Conservation (phyloP, 2,797 vertebrate species). For the Myiothlypis chrysogaster region DNA sequence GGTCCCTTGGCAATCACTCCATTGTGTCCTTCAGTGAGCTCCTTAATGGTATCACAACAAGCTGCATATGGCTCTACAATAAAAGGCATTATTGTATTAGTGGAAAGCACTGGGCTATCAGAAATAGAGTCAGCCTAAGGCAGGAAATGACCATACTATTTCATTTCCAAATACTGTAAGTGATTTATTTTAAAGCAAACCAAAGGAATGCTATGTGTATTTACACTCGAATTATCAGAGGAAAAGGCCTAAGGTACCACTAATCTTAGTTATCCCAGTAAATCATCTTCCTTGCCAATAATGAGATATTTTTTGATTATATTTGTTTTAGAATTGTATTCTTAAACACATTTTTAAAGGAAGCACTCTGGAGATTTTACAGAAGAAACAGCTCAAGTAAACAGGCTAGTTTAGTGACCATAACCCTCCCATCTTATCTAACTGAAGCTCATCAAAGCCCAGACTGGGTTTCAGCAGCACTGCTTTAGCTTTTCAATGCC, state of each 20-base stretch:
- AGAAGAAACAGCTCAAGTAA: not conserved
- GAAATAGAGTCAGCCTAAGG: not conserved
- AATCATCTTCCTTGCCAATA: not conserved
- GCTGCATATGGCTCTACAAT: not conserved
- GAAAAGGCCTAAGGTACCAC: not conserved
- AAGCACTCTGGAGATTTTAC: not conserved
- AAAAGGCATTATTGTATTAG: not conserved
- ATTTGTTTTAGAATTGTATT: not conserved
- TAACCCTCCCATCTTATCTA: not conserved
- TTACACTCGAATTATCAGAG: not conserved
- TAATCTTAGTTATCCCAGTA: not conserved
- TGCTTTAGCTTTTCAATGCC: not conserved
- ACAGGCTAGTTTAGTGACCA: not conserved
- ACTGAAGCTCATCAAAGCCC: not conserved
- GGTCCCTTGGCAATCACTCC: not conserved
- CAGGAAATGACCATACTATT: not conserved
- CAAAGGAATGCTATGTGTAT: not conserved
- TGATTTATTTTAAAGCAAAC: not conserved
- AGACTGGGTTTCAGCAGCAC: not conserved
- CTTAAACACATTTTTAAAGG: not conserved
- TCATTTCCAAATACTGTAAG: not conserved
- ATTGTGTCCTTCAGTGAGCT: not conserved
- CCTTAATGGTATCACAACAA: not conserved
- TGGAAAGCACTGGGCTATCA: not conserved
- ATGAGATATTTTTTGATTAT: not conserved